Evolutionary conservation across 2,113 vertebrate species (phyloP), one percentile per base, ranked within the genome.

Genomic region (Ibidorhyncha struthersii): DNA sequence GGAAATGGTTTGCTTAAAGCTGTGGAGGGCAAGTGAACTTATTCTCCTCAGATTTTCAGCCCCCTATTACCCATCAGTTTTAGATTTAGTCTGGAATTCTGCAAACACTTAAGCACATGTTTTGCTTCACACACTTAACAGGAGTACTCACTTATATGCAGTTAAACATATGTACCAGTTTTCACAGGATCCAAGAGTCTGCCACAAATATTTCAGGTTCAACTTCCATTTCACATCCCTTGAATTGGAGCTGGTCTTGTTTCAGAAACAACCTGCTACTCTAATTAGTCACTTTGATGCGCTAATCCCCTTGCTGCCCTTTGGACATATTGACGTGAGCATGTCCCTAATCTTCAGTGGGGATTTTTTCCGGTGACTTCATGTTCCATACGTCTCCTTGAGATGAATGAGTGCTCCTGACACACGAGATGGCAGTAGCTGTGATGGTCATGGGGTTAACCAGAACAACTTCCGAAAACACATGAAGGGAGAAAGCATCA

Each of bases 131-230:
- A 49, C 66, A 9, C 55, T 93, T 63, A 66, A 45, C 13, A 15
- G 71, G 58, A 70, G n/a, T 18, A 10, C 55, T 93, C 63, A 3
- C 77, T 95, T 55, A 8, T 8, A 27, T 13, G 10, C 62, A 41
- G 78, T 73, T 66, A 70, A 81, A 86, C 92, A 70, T 9, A 12
- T 73, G 71, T 62, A 65, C 88, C 3, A 21, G 2, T 78, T 69
- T 86, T 23, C 61, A 50, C 55, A 30, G 90, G 22, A 62, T 73
- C 72, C 59, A 30, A 40, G 71, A 62, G 72, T 27, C 63, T 71
- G 55, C 88, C 80, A 50, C 92, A 91, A 29, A 47, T 47, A 86
- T 84, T 92, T 55, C 43, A 78, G 86, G 79, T 95, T 95, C 89
- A 89, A 4, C 79, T 91, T 77, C 53, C 38, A 20, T 50, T 84